Conservation (phyloP, 2,797 vertebrate species). For the Peromyscus nudipes region DNA sequence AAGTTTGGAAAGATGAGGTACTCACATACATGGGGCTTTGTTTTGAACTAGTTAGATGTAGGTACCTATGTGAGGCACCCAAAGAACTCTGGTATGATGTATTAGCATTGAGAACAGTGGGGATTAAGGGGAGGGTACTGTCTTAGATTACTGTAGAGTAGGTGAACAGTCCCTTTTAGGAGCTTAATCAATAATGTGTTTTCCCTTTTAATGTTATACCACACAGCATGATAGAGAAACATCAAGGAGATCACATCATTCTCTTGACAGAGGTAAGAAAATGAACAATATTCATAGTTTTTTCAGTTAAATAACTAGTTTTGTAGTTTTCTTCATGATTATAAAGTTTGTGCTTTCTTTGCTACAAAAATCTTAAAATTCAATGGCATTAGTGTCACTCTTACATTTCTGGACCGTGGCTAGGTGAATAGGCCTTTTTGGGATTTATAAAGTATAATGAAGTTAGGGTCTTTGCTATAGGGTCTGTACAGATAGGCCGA, state of each 20-base stretch:
- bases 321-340: conserved; percentile 15
- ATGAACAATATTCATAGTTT: conserved; percentile 28
- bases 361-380: conserved; percentile 32
- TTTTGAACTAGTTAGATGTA: conserved; percentile 45
- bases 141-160: conserved; percentile 12
- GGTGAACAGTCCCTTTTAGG: not conserved
- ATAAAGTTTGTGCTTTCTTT: conserved; percentile 52
- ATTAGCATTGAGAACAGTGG: conserved; percentile 4
- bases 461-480: not conserved
- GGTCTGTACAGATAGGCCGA: not conserved
- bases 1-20: conserved; percentile 41
- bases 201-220: conserved; percentile 61
- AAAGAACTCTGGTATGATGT: not conserved
- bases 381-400: not conserved
- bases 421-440: not conserved
- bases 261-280: conserved; percentile 62
- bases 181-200: conserved; percentile 51
- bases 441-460: not conserved
- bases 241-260: not conserved
- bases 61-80: not conserved
- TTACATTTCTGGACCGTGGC: not conserved
- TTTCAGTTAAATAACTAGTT: conserved; percentile 44
- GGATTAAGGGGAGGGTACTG: not conserved
- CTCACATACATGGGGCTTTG: not conserved
- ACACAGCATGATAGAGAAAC: not conserved